phyloP scores from a whole-genome alignment of 2,797 vertebrate species.

The Gadopsis bispinosus region DNA sequence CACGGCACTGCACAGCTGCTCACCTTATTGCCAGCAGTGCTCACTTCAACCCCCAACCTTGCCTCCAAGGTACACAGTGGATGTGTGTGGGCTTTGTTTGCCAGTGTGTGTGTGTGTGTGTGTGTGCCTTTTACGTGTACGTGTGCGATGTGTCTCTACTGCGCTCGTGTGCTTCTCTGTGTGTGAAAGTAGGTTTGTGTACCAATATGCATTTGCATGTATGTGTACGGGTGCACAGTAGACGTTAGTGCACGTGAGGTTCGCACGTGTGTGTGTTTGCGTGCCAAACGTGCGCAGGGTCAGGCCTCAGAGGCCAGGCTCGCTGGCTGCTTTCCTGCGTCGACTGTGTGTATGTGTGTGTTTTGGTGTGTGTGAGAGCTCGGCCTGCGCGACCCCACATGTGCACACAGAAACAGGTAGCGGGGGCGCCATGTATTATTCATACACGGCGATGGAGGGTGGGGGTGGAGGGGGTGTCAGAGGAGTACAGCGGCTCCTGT shows the following conservation, averaged over 20 bases:
- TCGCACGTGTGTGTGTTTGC: conserved; percentile 20
- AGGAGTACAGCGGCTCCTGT: conserved; percentile 61
- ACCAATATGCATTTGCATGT: neutral
- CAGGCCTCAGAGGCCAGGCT: conserved; percentile 70
- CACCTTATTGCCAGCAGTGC: conserved; percentile 84
- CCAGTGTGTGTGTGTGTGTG: conserved; percentile 35
- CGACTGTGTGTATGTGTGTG: conserved; percentile 45
- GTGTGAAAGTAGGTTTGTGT: neutral
- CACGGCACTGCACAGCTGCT: conserved; percentile 81
- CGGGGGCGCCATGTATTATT: conserved; percentile 78
- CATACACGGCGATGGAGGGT: conserved; percentile 52
- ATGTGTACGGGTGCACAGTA: conserved; percentile 5
- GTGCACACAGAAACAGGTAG: conserved; percentile 73
- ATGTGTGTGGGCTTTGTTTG: conserved; percentile 74
- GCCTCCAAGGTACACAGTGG: conserved; percentile 77
- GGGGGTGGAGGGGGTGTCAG: conserved; percentile 58
- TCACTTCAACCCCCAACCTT: conserved; percentile 80
- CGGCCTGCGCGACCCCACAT: conserved; percentile 61
- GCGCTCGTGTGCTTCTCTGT: neutral
- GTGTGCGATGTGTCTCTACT: neutral
- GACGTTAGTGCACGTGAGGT: conserved; percentile 8
- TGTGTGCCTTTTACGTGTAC: neutral
- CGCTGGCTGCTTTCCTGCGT: conserved; percentile 66
- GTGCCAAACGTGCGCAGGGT: conserved; percentile 57
- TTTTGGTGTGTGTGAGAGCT: conserved; percentile 34